Conservation (phyloP, 1,140 invertebrate species). For the Plectrocnemia conspersa region DNA sequence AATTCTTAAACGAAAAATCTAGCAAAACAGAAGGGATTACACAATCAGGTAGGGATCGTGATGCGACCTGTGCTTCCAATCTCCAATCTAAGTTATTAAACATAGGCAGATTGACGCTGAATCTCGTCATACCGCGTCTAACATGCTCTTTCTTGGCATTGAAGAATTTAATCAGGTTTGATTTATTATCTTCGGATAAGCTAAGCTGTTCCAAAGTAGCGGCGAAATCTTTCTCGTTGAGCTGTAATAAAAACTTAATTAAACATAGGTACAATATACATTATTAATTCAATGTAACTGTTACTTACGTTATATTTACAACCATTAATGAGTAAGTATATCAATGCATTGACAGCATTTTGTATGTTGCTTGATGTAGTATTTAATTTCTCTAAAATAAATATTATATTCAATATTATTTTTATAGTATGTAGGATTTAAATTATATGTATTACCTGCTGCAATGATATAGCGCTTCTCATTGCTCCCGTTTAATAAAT, state of each 20-base stretch:
- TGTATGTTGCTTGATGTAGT: slow-evolving; percentile 47
- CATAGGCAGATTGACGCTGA: slow-evolving; percentile 13
- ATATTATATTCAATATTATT: neutral
- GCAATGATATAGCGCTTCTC: slow-evolving; percentile 49
- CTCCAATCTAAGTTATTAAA: slow-evolving; percentile 30
- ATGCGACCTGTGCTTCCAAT: slow-evolving; percentile 28
- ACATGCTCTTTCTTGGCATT: slow-evolving; percentile 17
- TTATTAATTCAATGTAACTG: neutral
- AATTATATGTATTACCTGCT: slow-evolving; percentile 42
- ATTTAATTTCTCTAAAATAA: slow-evolving; percentile 49
- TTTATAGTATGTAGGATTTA: neutral
- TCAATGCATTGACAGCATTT: slow-evolving; percentile 50
- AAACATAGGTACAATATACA: neutral
- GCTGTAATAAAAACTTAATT: slow-evolving; percentile 14
- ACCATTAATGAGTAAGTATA: slow-evolving; percentile 52
- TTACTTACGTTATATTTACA: slow-evolving; percentile 51
- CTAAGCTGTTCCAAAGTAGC: slow-evolving; percentile 10
- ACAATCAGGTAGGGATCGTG: slow-evolving; percentile 19
- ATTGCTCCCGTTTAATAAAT: slow-evolving; percentile 53
- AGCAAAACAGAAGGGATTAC: slow-evolving; percentile 19
- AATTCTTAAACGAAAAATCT: slow-evolving; percentile 18
- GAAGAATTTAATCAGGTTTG: slow-evolving; percentile 17
- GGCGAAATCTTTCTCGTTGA: slow-evolving; percentile 20
- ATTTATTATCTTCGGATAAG: slow-evolving; percentile 15
- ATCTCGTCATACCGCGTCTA: slow-evolving; percentile 3